phyloP scores from a whole-genome alignment of 2,888 invertebrate genomes.

The Pediacus dermestoides region DNA sequence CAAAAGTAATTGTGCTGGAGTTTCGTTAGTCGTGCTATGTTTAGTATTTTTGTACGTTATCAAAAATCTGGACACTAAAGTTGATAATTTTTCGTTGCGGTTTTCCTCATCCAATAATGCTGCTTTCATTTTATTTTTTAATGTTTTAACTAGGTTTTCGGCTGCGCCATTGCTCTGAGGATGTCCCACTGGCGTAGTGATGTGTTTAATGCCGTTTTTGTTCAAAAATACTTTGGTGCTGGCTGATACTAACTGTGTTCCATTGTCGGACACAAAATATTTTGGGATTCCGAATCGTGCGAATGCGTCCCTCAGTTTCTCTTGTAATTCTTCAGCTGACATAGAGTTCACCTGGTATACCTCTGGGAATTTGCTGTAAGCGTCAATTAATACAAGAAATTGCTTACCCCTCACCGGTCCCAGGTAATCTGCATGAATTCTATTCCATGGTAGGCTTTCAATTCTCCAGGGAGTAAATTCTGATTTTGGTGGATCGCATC shows the following conservation, averaged over 20 bases:
- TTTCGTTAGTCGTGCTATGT: constrained; percentile 14
- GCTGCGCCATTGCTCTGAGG: constrained; percentile 12
- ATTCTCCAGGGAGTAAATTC: not conserved
- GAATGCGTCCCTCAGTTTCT: constrained; percentile 5
- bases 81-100: constrained; percentile 7
- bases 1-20: constrained; percentile 17
- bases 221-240: constrained; percentile 10
- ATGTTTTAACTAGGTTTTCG: constrained; percentile 12
- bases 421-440: constrained; percentile 3
- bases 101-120: constrained; percentile 12
- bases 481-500: constrained; percentile 2
- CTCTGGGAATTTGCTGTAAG: constrained; percentile 10
- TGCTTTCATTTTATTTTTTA: constrained; percentile 15
- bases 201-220: constrained; percentile 14
- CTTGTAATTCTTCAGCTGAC: not conserved
- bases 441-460: not conserved
- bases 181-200: constrained; percentile 7
- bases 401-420: too few relatives aligned
- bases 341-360: constrained; percentile 1
- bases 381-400: constrained; percentile 9
- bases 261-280: constrained; percentile 14
- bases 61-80: constrained; percentile 12
- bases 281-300: constrained; percentile 12
- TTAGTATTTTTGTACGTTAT: constrained; percentile 8
- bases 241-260: constrained; percentile 6